Conservation (phyloP, 2,113 vertebrate species). For the Myrmecophaga tridactyla region DNA sequence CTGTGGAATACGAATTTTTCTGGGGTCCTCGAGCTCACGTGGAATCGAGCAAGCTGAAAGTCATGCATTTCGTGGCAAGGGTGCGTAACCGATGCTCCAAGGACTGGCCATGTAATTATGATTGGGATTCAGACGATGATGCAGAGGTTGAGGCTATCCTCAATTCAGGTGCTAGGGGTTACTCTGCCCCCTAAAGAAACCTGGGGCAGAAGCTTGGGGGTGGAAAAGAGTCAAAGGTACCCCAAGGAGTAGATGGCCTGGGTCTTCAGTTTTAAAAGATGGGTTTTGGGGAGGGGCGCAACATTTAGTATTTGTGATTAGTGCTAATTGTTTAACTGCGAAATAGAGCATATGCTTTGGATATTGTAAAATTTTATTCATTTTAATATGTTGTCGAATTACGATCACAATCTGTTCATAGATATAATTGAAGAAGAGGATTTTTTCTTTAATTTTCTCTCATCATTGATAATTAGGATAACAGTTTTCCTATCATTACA, state of each 20-base stretch:
- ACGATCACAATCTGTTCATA: conserved; percentile 50
- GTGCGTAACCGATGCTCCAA: conserved; percentile 73
- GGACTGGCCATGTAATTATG: conserved; percentile 73
- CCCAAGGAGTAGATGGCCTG: conserved; percentile 6
- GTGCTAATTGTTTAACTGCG: conserved; percentile 58
- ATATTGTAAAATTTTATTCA: conserved; percentile 47
- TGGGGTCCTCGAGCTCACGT: conserved; percentile 74
- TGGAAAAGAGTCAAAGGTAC: conserved; percentile 12
- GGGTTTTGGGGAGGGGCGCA: neutral
- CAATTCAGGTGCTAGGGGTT: conserved; percentile 67
- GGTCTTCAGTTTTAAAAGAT: conserved; percentile 15
- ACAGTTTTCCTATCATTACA: conserved; percentile 13
- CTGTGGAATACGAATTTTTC: conserved; percentile 72
- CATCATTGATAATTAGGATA: conserved; percentile 24
- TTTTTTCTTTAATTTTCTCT: neutral
- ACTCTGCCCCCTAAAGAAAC: conserved; percentile 47
- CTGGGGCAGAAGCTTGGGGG: neutral
- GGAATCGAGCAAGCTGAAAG: conserved; percentile 76
- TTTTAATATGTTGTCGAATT: conserved; percentile 46
- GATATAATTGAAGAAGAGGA: neutral
- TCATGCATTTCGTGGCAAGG: conserved; percentile 75
- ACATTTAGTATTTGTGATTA: conserved; percentile 59
- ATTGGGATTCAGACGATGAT: conserved; percentile 76
- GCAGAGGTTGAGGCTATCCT: conserved; percentile 75
- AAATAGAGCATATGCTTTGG: conserved; percentile 44